A percentile compares a stretch with the other conserved stretches of the same genome.
phyloP scores from a whole-genome alignment of 1,140 invertebrate species.

The Drosophila bocqueti region DNA sequence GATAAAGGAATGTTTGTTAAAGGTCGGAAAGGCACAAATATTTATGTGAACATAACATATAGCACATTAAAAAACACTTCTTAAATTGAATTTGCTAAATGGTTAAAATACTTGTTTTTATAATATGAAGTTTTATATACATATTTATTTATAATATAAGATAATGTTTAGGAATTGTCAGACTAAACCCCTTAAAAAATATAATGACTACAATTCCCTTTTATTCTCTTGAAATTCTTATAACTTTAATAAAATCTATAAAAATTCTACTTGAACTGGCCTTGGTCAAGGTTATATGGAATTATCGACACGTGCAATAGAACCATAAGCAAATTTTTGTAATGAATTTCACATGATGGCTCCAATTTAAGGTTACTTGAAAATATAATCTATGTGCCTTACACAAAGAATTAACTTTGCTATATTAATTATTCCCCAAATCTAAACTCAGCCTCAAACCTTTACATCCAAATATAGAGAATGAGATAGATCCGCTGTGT shows the following conservation, averaged over 20 bases:
- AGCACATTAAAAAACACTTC: background rate
- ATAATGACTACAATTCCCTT: background rate
- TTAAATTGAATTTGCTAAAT: background rate
- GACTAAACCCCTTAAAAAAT: background rate
- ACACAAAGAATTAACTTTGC: constrained; percentile 6
- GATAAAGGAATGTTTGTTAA: background rate
- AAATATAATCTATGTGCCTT: background rate
- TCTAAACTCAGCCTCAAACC: background rate
- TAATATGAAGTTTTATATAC: background rate
- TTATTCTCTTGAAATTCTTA: background rate
- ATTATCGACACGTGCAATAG: background rate
- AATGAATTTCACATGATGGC: constrained; percentile 1
- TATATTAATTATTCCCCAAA: constrained; percentile 4
- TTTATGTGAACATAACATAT: no score
- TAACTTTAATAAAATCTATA: background rate
- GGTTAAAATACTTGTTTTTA: background rate
- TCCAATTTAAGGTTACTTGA: background rate
- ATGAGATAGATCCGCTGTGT: background rate
- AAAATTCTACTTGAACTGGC: background rate
- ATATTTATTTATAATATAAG: background rate
- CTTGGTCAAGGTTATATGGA: background rate
- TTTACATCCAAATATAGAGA: background rate
- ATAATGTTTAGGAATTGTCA: background rate
- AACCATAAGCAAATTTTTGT: background rate
- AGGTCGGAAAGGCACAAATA: no score